Evolutionary conservation across 2,797 vertebrate species (phyloP), one percentile per base, ranked within the genome.

Genomic region (Zenarchopterus dispar): DNA sequence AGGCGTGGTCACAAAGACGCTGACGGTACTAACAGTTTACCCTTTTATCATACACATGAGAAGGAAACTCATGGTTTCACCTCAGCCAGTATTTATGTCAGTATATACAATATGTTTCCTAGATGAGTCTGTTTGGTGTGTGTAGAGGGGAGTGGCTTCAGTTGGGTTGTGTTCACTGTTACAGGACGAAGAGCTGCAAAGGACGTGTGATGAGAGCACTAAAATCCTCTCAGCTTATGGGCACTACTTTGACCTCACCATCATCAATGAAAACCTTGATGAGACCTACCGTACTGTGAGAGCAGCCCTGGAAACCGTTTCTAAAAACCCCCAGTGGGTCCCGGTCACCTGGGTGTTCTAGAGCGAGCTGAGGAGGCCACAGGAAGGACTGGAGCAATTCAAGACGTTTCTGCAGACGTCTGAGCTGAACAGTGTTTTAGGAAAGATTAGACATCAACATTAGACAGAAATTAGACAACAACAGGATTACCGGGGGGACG

Each of bases 341-440:
- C 96, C 97, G 0, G 96, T 98, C 77, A 96, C 94, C 77, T 98
- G 97, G 97, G 96, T 98, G 31, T 99, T 98, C 75, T 99, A 92
- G 72, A 65, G 4, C n/a, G 13, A 3, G 9, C 5, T 0, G 5
- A 1, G 23, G 52, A 41, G 21, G 46, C 8, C 28, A 7, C 28
- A 7, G 28, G 28, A 36, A 36, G 15, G 18, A 18, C 5, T 43
- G 26, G 23, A 45, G n/a, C n/a, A n/a, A n/a, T n/a, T n/a, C n/a
- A n/a, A n/a, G n/a, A n/a, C n/a, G n/a, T 57, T 46, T 45, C 28
- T 18, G 16, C 13, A 36, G 26, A 52, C 13, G 16, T 56, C 19
- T 57, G n/a, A 43, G 16, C 2, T 2, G 21, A 22, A 24, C 41
- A 22, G 2, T 22, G 41, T 15, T 8, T 42, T 33, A 18, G 23